Base-by-base conservation (phyloP, 2,888 invertebrate genomes). In the Micoletzkya japonica region DNA sequence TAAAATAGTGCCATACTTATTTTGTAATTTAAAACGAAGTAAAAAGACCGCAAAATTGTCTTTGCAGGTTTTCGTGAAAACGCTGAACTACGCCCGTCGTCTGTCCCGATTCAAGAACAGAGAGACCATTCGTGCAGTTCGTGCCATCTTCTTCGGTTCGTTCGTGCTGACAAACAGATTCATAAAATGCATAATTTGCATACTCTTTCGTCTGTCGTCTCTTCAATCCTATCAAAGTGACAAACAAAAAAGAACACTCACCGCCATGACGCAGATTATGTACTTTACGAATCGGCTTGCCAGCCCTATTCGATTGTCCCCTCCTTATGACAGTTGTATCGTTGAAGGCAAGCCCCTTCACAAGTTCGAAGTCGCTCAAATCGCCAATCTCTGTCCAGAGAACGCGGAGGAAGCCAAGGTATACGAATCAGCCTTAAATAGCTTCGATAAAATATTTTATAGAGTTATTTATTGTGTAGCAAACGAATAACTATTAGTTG, bases 341-440 rank as follows among this genome's bases (percentile, higher is more conserved):
- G 44, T 44, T 44, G 44, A 28, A 60, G 32, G 60, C 36, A 77
- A 96, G 86, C 95, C 94, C 85, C 88, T 95, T 20, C 98, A 98
- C 87, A 97, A 97, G 88, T 98, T 96, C 88, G 98, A 98, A 87
- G 89, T 98, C 71, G 97, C 97, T 0, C 94, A 95, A 20, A 89
- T 98, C 78, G 96, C 96, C 1, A 98, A 98, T 88, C 88, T 98
- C n/a, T 97, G 97, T 84, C 98, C 98, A 0, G 97, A 97, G 88
- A 95, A 93, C 52, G 92, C 96, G 0, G 97, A 98, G 86, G 98
- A 98, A 88, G 96, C 97, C 0, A 97, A 97, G 89, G 82, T 79
- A 28, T 2, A 30, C n/a, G n/a, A n/a, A n/a, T n/a, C n/a, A n/a
- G n/a, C n/a, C n/a, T n/a, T n/a, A n/a, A n/a, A n/a, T n/a, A n/a